Evolutionary conservation across 2,888 invertebrate genomes (phyloP), one percentile per base, ranked within the genome.

Genomic region (Laspeyria flexula): DNA sequence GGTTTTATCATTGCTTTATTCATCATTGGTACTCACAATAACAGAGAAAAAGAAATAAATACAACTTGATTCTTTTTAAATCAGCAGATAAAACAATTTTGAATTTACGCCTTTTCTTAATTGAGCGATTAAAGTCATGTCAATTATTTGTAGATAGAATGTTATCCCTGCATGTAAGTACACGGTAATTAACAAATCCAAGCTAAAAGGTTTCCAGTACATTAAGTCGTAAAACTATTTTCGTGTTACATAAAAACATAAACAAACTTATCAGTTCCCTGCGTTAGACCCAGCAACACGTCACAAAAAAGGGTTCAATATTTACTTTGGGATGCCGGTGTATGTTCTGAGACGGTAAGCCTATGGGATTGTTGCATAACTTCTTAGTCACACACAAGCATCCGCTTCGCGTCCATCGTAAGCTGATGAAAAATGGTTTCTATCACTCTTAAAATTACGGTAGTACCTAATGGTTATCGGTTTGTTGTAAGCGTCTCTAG

Each of bases 261-360:
- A 73, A 64, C 60, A 44, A 23, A 49, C 43, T 77, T 80, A 79
- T 81, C 81, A n/a, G n/a, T n/a, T n/a, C n/a, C n/a, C n/a, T n/a
- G n/a, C n/a, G n/a, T n/a, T n/a, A n/a, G n/a, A n/a, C 49, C 33
- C 56, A 52, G 43, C 40, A 43, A 29, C 39, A 29, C 39, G 43
- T 43, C 40, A 73, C 62, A 70, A 74, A 77, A 78, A 77, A 73
- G 61, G 71, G 66, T 66, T 61, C 16, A 56, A 43, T 74, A 70
- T 78, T 78, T 71, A 66, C 61, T 63, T 67, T 67, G 46, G 53
- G 59, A 70, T 60, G 58, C 43, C 23, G 31, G 27, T 52, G 54
- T 44, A 37, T 33, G 35, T 30, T 47, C 30, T 40, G 15, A 46
- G 31, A 15, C 31, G 42, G 16, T 38, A 43, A 43, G 11, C 41